Percentiles rank a stretch among this genome's conserved stretches.
Evolutionary conservation across 2,888 invertebrate species (phyloP).

Genomic region (Xestobium rufovillosum): DNA sequence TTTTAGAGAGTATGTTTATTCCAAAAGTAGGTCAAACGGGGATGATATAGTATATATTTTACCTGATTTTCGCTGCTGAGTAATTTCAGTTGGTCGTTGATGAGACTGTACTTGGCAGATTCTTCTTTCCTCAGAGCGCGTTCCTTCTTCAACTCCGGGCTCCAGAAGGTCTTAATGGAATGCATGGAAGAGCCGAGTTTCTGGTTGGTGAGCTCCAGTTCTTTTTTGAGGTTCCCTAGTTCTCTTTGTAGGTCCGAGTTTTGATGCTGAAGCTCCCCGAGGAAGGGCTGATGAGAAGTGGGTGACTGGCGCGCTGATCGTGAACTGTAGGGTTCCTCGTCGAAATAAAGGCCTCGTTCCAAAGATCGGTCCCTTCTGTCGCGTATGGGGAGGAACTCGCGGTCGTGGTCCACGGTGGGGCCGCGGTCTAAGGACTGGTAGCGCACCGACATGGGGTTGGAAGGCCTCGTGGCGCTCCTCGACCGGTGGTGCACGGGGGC

Average conservation of each 20-base stretch:
- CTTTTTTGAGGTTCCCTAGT: constrained; percentile 83
- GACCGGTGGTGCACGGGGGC: constrained; percentile 62
- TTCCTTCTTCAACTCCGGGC: constrained; percentile 98
- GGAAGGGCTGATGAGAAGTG: constrained; percentile 55
- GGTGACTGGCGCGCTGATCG: constrained; percentile 62
- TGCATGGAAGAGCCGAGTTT: constrained; percentile 98
- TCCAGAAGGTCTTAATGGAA: constrained; percentile 99
- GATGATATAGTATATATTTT: too few species aligned
- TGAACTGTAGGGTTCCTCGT: constrained; percentile 58
- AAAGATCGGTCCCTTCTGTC: constrained; percentile 65
- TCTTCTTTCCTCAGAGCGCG: constrained; percentile 94
- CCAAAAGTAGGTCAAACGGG: too few species aligned
- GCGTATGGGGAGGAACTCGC: constrained; percentile 81
- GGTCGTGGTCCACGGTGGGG: constrained; percentile 54
- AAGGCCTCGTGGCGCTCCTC: constrained; percentile 64
- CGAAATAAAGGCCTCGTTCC: constrained; percentile 61
- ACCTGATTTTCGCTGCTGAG: constrained; percentile 97
- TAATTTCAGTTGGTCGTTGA: constrained; percentile 93
- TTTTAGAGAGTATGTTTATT: too few species aligned
- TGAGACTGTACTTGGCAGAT: constrained; percentile 91
- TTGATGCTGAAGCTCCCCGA: constrained; percentile 84
- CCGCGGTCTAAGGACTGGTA: constrained; percentile 49
- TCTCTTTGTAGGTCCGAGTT: constrained; percentile 93
- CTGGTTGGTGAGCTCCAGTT: constrained; percentile 92
- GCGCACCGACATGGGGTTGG: constrained; percentile 51